phyloP scores from a whole-genome alignment of 2,797 vertebrate genomes.

The Melopsittacus undulatus region DNA sequence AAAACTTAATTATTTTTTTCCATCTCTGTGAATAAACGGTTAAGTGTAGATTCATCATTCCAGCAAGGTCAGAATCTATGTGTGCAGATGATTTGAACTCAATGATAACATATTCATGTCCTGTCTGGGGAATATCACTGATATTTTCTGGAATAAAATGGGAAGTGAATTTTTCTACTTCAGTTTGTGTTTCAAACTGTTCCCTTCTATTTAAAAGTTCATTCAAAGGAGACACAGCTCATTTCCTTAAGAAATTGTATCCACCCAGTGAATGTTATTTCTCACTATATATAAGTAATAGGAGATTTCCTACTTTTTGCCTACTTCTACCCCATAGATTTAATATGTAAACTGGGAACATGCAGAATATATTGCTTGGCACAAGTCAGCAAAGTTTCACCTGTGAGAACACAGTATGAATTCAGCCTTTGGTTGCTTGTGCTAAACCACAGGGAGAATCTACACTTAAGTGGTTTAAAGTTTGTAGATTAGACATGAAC shows the following conservation, averaged over 20 bases:
- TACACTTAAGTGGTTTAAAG: slow-evolving; percentile 16
- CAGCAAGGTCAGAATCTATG: background rate
- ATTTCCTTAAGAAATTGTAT: slow-evolving; percentile 70
- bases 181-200: slow-evolving; percentile 63
- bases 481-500: slow-evolving; percentile 39
- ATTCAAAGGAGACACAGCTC: slow-evolving; percentile 67
- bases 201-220: slow-evolving; percentile 47
- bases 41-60: background rate
- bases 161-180: slow-evolving; percentile 61
- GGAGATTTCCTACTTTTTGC: slow-evolving; percentile 69
- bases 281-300: slow-evolving; percentile 54
- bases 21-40: slow-evolving; percentile 33
- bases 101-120: slow-evolving; percentile 14
- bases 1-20: background rate
- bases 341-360: slow-evolving; percentile 69
- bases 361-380: slow-evolving; percentile 67
- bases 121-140: slow-evolving; percentile 1
- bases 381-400: slow-evolving; percentile 64
- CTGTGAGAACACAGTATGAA: slow-evolving; percentile 57
- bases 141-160: slow-evolving; percentile 30
- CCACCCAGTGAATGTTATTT: slow-evolving; percentile 32
- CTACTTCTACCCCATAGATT: slow-evolving; percentile 58
- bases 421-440: slow-evolving; percentile 46
- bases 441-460: slow-evolving; percentile 54
- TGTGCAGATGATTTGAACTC: slow-evolving; percentile 12